Evolutionary conservation across 2,797 vertebrate species (phyloP), one percentile per base, ranked within the genome.

Genomic region (Poliocrania exsul): DNA sequence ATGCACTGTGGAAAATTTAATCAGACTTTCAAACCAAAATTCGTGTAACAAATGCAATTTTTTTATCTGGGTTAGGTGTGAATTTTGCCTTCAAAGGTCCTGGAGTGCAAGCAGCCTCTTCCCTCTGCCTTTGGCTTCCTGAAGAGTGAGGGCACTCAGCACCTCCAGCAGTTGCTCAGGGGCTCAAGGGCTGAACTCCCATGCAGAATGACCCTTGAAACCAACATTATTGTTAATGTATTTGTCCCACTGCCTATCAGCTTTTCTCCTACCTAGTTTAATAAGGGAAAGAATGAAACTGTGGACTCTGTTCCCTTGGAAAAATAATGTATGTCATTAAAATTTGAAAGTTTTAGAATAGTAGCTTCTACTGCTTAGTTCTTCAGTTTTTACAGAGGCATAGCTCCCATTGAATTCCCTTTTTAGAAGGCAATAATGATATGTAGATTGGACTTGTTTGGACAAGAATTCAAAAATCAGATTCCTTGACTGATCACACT

Each of bases 391-490:
- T 74, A 62, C 16, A 86, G 84, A 91, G 86, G 54, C 85, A 83
- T n/a, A 83, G 58, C 40, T 96, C 29, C 81, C 85, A 90, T 83
- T 96, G 81, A 97, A 91, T 97, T 96, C 93, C 88, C 72, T 90
- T 97, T 95, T 96, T 93, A 95, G 93, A 92, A 94, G 64, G 85
- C 54, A 88, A 6, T 97, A 96, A 96, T 96, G 79, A 96, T 81
- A 96, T 60, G 79, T 88, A 88, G 92, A 92, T 96, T 96, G 95
- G 95, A 94, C 85, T 91, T 96, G 95, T 96, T 94, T 95, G 91
- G 95, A 96, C 95, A 97, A 89, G 93, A 93, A 94, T 94, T 96
- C 87, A 96, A 81, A 95, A 96, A 94, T 96, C 91, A 93, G 33
- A 78, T 92, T 96, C 77, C 88, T 95, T 96, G 89, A 93, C 72